Conservation (phyloP, 2,797 vertebrate genomes). For the Columba guinea region DNA sequence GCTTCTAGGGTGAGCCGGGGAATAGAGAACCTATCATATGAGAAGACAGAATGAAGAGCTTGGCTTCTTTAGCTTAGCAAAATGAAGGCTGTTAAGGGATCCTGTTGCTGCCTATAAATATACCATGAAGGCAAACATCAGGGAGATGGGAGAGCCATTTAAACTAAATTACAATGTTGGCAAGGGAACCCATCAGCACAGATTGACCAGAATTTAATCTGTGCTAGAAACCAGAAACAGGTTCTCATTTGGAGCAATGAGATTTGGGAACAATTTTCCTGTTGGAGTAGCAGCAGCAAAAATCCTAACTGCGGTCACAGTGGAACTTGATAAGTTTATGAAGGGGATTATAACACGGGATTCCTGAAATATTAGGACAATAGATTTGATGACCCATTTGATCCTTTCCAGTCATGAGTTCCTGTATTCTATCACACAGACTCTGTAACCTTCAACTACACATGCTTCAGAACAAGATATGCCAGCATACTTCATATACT, state of each 20-base stretch:
- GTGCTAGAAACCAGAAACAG: not conserved
- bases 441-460: not conserved
- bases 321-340: not conserved
- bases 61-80: conserved; percentile 24
- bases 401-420: not conserved
- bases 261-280: not conserved
- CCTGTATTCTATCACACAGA: not conserved
- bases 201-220: not conserved
- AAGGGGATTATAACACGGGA: not conserved
- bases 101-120: conserved; percentile 51
- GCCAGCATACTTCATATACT: not conserved
- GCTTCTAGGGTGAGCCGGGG: not conserved
- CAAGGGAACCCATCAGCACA: not conserved
- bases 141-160: not conserved
- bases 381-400: not conserved
- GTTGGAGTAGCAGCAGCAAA: not conserved
- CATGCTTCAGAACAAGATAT: not conserved
- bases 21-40: conserved; percentile 3
- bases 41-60: conserved; percentile 18
- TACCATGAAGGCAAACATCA: not conserved
- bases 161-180: not conserved
- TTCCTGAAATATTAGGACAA: not conserved
- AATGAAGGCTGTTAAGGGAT: conserved; percentile 8
- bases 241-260: not conserved
- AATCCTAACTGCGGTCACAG: not conserved